phyloP scores from a whole-genome alignment of 35 echinoderm and acorn worm genomes.

The Apostichopus parvimensis region DNA sequence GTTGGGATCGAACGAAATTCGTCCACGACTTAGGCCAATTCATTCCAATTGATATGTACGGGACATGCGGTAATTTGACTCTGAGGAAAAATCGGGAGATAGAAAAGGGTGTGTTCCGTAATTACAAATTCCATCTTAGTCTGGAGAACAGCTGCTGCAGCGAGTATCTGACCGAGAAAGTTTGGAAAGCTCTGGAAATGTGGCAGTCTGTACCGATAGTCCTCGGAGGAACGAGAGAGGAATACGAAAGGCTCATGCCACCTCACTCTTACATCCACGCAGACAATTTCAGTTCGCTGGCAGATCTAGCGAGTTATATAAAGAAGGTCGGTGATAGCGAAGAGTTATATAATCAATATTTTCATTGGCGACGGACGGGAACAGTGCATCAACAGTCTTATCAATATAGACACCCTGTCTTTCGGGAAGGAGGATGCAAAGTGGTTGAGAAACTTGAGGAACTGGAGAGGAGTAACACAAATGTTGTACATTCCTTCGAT shows the following conservation, averaged over 20 bases:
- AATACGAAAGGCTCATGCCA: slow-evolving; percentile 6
- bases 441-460: not conserved
- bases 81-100: not conserved
- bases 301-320: slow-evolving; percentile 41
- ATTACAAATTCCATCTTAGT: slow-evolving; percentile 25
- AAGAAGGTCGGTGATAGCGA: slow-evolving; percentile 40
- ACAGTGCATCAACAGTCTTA: not conserved
- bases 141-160: slow-evolving; percentile 24
- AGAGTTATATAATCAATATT: slow-evolving; percentile 48
- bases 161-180: slow-evolving; percentile 16
- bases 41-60: slow-evolving; percentile 23
- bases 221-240: slow-evolving; percentile 19
- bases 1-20: slow-evolving; percentile 33
- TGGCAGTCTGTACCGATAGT: slow-evolving; percentile 32
- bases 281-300: slow-evolving; percentile 35
- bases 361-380: slow-evolving; percentile 28
- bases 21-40: not conserved
- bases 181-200: slow-evolving; percentile 7
- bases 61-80: slow-evolving; percentile 31
- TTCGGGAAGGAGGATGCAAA: not conserved
- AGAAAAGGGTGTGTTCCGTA: not conserved
- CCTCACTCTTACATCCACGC: slow-evolving; percentile 51
- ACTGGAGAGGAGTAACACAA: not conserved
- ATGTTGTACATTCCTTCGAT: not conserved
- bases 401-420: slow-evolving; percentile 11